Evolutionary conservation across 2,113 vertebrate species (phyloP).

Genomic region (Bubo scandiacus): DNA sequence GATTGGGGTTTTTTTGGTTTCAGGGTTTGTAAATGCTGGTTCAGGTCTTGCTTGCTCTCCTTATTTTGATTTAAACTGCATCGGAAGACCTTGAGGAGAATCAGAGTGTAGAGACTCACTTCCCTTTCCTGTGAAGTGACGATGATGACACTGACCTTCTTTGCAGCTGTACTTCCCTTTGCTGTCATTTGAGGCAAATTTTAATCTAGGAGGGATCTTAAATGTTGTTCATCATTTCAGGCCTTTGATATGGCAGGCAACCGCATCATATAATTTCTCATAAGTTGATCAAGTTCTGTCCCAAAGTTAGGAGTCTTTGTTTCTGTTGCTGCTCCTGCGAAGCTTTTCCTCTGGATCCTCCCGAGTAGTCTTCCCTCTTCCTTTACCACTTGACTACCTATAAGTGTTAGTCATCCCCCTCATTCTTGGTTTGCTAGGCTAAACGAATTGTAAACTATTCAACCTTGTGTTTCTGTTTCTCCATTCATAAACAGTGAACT

Average conservation of each 20-base stretch:
- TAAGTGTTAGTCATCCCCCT: background rate
- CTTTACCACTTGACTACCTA: background rate
- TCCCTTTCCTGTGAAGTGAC: conserved; percentile 38
- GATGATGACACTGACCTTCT: background rate
- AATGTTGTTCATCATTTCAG: background rate
- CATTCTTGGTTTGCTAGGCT: background rate
- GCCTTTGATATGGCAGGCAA: background rate
- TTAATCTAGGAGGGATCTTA: background rate
- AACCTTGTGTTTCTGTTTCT: background rate
- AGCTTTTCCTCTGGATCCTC: background rate
- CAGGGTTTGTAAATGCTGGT: background rate
- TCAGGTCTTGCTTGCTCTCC: background rate
- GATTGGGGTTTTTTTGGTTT: background rate
- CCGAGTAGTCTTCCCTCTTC: background rate
- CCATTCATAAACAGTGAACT: background rate
- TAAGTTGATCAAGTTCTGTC: background rate
- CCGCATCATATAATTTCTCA: background rate
- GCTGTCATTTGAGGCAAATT: conserved; percentile 37
- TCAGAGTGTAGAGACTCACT: conserved; percentile 21
- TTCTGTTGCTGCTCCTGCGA: background rate
- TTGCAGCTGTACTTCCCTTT: conserved; percentile 29
- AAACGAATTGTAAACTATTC: background rate
- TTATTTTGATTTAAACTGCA: background rate
- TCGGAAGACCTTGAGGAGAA: conserved; percentile 3
- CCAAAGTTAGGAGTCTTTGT: background rate